Base-by-base conservation (phyloP, 2,797 vertebrate species). In the Aselliscus stoliczkanus region DNA sequence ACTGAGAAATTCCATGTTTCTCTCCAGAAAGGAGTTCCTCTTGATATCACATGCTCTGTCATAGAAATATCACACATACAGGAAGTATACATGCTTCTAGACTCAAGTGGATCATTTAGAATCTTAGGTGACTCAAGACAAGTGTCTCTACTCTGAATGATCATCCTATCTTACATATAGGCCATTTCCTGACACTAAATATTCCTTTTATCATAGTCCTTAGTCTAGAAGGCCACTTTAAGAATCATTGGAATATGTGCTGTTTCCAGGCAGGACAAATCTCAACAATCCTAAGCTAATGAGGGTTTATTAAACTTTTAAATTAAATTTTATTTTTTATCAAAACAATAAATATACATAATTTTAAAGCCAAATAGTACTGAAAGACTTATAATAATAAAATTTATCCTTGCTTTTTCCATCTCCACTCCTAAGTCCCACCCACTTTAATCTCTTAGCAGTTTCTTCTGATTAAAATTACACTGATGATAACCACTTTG, bases 241-340 rank as follows among this genome's bases (percentile, higher is more conserved):
- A 52, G 50, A 29, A 69, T 58, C 69, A 44, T 0, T 65, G 47
- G 17, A 39, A 29, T 37, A 58, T 50, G 27, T 2, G 50, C n/a
- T 85, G 20, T 85, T 89, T 90, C 27, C 69, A 94, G 25, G n/a
- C 25, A 52, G 12, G 52, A 65, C 6, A 83, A 77, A 23, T 70
- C 58, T 88, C 25, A 83, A 52, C 1, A 81, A 81, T 18, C 27
- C 39, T 70, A 86, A 65, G 58, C 62, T 4, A 8, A 56, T 65
- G 39, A 77, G 14, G 58, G 14, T 31, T 86, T 76, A 76, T 54
- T 90, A 42, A 39, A 76, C 47, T 54, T 54, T 81, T 86, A 27
- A 90, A 88, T 93, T 83, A 44, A 50, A 39, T 54, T 88, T 83
- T 77, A 54, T 77, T 73, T 44, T 70, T 94, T 82, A 76, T 93